Evolutionary conservation across 2,888 invertebrate genomes (phyloP).

Genomic region (Drosophila villosipedis): DNA sequence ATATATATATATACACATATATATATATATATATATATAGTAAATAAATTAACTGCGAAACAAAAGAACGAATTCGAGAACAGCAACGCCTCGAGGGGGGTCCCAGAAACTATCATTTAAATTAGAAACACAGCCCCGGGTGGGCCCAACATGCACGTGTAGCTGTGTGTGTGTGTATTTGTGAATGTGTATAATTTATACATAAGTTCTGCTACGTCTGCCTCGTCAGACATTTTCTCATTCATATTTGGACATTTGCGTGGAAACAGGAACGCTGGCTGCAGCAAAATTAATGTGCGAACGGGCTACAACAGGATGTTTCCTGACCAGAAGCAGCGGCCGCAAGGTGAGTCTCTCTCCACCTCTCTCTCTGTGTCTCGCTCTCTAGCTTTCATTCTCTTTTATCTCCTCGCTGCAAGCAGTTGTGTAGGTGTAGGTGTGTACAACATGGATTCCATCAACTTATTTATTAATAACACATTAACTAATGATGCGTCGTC

Average conservation of each 20-base stretch:
- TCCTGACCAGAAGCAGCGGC: slow-evolving; percentile 86
- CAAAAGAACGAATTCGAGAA: slow-evolving; percentile 50
- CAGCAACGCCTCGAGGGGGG: slow-evolving; percentile 32
- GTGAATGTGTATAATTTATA: slow-evolving; percentile 29
- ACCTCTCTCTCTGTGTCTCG: not conserved
- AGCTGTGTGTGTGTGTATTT: slow-evolving; percentile 11
- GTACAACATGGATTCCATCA: slow-evolving; percentile 8
- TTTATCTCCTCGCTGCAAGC: not conserved
- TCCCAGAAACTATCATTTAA: slow-evolving; percentile 64
- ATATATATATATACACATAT: not conserved
- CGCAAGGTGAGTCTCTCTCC: slow-evolving; percentile 82
- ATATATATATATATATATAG: not conserved
- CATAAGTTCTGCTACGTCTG: slow-evolving; percentile 31
- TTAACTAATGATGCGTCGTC: slow-evolving; percentile 27
- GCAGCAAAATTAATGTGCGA: slow-evolving; percentile 88
- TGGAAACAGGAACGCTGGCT: slow-evolving; percentile 60
- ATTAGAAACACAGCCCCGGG: slow-evolving; percentile 57
- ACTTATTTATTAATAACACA: slow-evolving; percentile 35
- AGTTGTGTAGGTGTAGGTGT: not conserved
- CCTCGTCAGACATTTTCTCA: slow-evolving; percentile 7
- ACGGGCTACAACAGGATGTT: slow-evolving; percentile 90
- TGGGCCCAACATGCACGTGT: slow-evolving; percentile 2
- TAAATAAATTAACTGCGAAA: slow-evolving; percentile 56
- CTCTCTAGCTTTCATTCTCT: not conserved
- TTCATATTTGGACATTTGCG: slow-evolving; percentile 42